Evolutionary conservation across 2,113 vertebrate species (phyloP).

Genomic region (Cacatua alba): DNA sequence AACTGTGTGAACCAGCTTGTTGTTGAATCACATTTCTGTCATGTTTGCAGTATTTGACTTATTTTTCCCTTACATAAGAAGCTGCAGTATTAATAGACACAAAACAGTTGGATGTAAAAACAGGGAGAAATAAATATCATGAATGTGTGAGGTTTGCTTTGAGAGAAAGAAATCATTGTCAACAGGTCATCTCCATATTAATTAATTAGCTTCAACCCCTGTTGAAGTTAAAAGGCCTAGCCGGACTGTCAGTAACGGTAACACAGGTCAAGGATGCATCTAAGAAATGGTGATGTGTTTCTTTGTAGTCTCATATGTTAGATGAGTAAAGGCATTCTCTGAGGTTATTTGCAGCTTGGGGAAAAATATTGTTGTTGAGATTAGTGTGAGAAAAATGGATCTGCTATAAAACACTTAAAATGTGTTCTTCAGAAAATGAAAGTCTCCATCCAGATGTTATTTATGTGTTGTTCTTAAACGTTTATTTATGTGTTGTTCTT

Average conservation of each 20-base stretch:
- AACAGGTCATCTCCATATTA: neutral
- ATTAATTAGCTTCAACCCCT: neutral
- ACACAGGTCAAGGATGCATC: neutral
- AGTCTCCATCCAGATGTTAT: neutral
- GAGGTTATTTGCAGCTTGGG: neutral
- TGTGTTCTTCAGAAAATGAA: neutral
- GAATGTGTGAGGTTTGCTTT: neutral
- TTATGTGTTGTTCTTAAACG: neutral
- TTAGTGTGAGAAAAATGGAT: neutral
- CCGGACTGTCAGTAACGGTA: neutral
- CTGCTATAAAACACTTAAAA: neutral
- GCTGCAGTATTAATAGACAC: neutral
- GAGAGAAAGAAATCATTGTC: neutral
- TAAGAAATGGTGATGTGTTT: neutral
- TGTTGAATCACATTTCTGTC: neutral
- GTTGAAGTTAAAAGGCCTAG: neutral
- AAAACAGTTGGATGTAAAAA: neutral
- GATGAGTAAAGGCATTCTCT: neutral
- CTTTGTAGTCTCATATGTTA: neutral
- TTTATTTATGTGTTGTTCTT: neutral
- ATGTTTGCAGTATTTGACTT: neutral
- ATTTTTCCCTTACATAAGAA: neutral
- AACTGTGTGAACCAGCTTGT: neutral
- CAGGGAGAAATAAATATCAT: neutral
- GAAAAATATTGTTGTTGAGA: neutral